These are phyloP conservation scores for Elanus axillaris DNA, from an alignment of 2,113 vertebrate genomes.

Conservation along the genomic window DNA sequence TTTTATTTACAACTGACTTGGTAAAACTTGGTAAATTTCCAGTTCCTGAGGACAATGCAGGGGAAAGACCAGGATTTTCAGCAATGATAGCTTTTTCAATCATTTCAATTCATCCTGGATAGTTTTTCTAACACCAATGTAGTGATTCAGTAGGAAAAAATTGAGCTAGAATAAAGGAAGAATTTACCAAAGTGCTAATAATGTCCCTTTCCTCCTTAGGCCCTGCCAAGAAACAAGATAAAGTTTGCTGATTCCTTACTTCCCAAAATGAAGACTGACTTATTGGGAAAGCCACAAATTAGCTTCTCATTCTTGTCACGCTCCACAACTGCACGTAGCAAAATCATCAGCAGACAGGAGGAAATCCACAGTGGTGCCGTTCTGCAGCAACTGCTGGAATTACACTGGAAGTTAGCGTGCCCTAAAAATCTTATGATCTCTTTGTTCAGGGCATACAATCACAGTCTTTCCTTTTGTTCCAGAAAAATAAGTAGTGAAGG, in stretches of 20 bases:
- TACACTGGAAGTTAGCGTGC: neutral
- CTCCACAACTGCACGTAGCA: neutral
- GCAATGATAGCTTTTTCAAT: neutral
- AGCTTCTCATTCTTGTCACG: neutral
- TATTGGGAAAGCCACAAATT: conserved; percentile 50
- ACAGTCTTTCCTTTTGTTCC: neutral
- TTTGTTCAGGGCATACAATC: neutral
- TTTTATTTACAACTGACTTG: neutral
- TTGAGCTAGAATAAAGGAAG: neutral
- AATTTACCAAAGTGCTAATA: neutral
- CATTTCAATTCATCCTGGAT: neutral
- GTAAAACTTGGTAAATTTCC: neutral
- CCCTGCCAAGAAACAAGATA: neutral
- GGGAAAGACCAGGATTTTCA: neutral
- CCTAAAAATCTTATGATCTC: neutral
- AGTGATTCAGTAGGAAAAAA: neutral
- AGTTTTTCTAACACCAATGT: neutral
- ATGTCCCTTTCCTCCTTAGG: neutral
- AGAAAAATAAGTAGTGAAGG: neutral
- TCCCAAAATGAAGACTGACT: conserved; percentile 38
- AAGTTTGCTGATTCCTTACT: conserved; percentile 48
- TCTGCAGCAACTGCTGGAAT: neutral
- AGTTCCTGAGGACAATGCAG: neutral
- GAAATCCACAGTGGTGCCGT: neutral
- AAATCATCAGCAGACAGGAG: neutral